Evolutionary conservation across 2,113 vertebrate genomes (phyloP), one percentile per base, ranked within the genome.

Genomic region (Manacus vitellinus): DNA sequence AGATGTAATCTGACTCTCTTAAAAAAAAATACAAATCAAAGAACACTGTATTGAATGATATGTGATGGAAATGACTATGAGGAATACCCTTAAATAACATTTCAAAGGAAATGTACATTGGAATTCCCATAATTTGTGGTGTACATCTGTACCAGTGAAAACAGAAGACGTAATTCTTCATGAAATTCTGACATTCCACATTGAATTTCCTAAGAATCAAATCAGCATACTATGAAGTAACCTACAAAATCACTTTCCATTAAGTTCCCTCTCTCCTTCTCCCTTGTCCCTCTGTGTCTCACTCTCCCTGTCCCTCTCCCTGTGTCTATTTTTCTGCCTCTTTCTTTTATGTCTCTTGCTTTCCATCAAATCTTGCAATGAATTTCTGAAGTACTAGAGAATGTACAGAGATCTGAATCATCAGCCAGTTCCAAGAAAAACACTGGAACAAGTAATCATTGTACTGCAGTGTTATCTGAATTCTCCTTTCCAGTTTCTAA

Each of bases 381-480:
- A 87, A 59, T 85, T 94, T 91, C 61, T 72, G 24, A 85, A 62
- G 44, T 79, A 65, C 18, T 83, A 80, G 55, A 84, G 71, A 89
- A 56, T 44, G 54, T 54, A 72, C 19, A 79, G 62, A 67, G 43
- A 68, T 78, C 76, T 76, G 37, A 68, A 61, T 71, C 8, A 1
- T 62, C 66, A 65, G 33, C 52, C 22, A 37, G 46, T 85, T 93
- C 52, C 78, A 92, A 87, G 62, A 91, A 95, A 88, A 94, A 80
- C 19, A 88, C 9, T 92, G 58, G 62, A 92, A 90, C 43, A 95
- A 88, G 24, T 65, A 83, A 76, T 68, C 6, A n/a, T 68, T 78
- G 35, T 83, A n/a, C 28, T 68, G 58, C 22, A 75, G 22, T 3
- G 1, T 80, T 94, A 88, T 80, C 75, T 88, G 35, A 77, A 80